Percentiles rank a stretch among this genome's conserved stretches.
These are phyloP conservation scores for Manis javanica DNA, from an alignment of 2,797 vertebrate species.

Conservation along the genomic window DNA sequence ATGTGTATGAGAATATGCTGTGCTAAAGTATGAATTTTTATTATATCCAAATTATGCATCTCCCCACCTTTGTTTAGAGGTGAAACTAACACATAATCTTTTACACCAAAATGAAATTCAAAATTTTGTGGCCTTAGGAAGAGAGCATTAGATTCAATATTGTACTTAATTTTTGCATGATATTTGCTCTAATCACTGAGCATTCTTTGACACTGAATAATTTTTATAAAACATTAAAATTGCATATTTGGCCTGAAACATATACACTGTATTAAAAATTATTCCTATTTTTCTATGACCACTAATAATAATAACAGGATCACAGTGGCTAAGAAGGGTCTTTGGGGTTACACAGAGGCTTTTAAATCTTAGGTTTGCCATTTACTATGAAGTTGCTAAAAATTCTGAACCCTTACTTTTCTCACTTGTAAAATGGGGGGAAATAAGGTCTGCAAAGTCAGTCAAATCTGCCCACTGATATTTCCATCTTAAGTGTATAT, in stretches of 20 bases:
- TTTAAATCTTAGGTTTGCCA: neutral
- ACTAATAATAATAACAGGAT: neutral
- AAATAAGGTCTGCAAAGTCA: conserved; percentile 29
- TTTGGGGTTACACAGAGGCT: neutral
- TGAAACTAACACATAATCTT: neutral
- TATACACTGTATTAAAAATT: neutral
- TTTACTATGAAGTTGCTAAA: neutral
- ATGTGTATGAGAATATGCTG: neutral
- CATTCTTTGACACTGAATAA: neutral
- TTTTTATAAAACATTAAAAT: neutral
- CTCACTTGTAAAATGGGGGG: neutral
- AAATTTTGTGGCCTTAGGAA: neutral
- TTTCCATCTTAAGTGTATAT: neutral
- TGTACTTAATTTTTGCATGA: neutral
- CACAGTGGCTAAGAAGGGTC: neutral
- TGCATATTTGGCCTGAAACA: neutral
- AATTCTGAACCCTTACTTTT: neutral
- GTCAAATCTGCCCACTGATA: neutral
- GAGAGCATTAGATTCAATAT: neutral
- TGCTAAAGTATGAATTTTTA: neutral
- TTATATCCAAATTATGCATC: conserved; percentile 26
- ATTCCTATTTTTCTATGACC: neutral
- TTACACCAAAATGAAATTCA: conserved; percentile 15
- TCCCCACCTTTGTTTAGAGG: neutral
- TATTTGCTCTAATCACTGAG: neutral